Conservation (phyloP, 2,797 vertebrate genomes). For the Typhlichthys subterraneus region DNA sequence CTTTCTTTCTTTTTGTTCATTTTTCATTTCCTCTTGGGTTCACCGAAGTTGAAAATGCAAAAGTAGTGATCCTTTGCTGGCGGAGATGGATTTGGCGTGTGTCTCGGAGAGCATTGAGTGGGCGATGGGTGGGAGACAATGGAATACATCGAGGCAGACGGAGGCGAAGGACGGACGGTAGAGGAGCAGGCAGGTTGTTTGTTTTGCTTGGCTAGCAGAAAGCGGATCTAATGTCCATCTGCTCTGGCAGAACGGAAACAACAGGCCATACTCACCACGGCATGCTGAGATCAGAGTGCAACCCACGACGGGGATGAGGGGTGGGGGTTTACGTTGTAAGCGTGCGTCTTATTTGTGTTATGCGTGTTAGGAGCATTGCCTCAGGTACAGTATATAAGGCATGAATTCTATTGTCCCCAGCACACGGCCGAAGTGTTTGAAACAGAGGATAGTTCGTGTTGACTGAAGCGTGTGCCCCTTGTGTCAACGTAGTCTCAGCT, state of each 20-base stretch:
- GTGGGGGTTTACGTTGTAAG: conserved; percentile 20
- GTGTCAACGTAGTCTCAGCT: conserved; percentile 40
- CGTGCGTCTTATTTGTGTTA: conserved; percentile 15
- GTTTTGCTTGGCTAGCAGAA: conserved; percentile 57
- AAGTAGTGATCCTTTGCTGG: conserved; percentile 40
- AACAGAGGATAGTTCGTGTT: conserved; percentile 30
- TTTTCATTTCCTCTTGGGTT: conserved; percentile 24
- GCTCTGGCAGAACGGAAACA: conserved; percentile 70
- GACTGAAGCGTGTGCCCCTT: conserved; percentile 33
- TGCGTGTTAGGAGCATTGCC: conserved; percentile 46
- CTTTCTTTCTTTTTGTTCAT: conserved; percentile 20
- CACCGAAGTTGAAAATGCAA: conserved; percentile 46
- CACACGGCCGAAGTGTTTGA: conserved; percentile 34
- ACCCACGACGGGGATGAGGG: conserved; percentile 55
- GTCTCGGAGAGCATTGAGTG: conserved; percentile 44
- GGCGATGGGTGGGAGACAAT: conserved; percentile 24
- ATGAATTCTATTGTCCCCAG: conserved; percentile 53
- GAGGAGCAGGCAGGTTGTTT: conserved; percentile 48
- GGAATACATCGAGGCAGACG: conserved; percentile 9
- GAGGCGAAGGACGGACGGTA: conserved; percentile 30
- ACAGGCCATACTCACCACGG: conserved; percentile 57
- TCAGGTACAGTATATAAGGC: conserved; percentile 59
- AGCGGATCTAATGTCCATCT: conserved; percentile 72
- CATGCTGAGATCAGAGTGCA: conserved; percentile 59
- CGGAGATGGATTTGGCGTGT: conserved; percentile 42